These are phyloP conservation scores for Platorchestia sp. DNA, from an alignment of 1,140 invertebrate species.

Conservation along the genomic window DNA sequence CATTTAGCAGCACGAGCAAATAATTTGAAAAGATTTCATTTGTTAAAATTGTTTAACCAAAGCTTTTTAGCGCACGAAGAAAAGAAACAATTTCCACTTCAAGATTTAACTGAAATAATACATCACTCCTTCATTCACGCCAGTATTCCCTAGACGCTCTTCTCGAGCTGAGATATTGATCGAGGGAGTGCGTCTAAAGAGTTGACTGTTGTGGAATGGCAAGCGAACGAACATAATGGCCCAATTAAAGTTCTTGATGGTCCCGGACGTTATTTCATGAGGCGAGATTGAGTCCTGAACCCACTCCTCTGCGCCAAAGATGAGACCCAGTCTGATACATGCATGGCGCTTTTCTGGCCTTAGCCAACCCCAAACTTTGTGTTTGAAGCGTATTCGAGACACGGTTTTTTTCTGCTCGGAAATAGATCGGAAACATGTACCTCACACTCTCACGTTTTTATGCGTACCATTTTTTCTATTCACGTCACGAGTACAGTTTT, in stretches of 20 bases:
- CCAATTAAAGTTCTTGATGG: slow-evolving; percentile 47
- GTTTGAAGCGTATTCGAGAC: background rate
- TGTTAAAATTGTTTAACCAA: too few relatives aligned
- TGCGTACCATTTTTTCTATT: too few relatives aligned
- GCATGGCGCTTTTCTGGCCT: background rate
- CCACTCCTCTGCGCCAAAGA: background rate
- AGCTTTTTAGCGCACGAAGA: too few relatives aligned
- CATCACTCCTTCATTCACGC: background rate
- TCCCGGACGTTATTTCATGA: slow-evolving; percentile 5
- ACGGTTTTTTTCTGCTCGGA: background rate
- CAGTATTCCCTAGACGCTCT: background rate
- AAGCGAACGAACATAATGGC: slow-evolving; percentile 33
- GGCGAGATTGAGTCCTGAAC: background rate
- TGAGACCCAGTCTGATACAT: background rate
- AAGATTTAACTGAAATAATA: too few relatives aligned
- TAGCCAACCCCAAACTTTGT: background rate
- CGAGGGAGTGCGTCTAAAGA: slow-evolving; percentile 17
- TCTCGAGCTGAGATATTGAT: background rate
- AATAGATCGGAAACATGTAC: background rate
- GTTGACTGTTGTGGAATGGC: slow-evolving; percentile 14
- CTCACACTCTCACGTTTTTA: background rate
- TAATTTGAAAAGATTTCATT: too few relatives aligned
- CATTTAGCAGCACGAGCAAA: too few relatives aligned
- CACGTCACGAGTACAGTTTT: too few relatives aligned
- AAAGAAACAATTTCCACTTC: too few relatives aligned